Conservation (phyloP, 2,797 vertebrate species). For the Galagoides demidoff region DNA sequence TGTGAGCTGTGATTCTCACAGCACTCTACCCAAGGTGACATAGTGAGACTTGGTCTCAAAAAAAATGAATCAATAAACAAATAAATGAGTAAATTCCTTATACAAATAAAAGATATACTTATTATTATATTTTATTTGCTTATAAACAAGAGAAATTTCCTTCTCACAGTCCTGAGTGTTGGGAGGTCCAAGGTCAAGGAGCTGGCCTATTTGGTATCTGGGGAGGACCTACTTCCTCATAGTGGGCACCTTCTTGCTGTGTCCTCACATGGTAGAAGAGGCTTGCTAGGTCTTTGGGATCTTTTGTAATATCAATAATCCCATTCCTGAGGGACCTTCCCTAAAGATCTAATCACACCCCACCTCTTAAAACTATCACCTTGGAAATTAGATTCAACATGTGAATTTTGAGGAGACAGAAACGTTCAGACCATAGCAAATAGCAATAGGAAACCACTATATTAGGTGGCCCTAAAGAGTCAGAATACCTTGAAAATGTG, state of each 20-base stretch:
- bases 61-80: too few relatives aligned
- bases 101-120: neutral
- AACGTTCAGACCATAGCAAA: neutral
- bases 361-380: neutral
- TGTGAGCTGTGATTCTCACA: too few relatives aligned
- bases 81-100: neutral
- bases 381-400: neutral
- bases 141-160: neutral
- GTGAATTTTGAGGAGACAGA: neutral
- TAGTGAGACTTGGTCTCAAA: too few relatives aligned
- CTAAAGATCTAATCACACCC: too few relatives aligned
- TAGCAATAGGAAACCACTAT: neutral
- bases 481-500: neutral
- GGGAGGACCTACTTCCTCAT: neutral
- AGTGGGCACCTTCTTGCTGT: neutral
- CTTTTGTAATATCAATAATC: neutral
- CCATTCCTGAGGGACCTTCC: neutral
- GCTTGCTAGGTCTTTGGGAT: neutral
- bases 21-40: too few relatives aligned
- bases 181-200: neutral
- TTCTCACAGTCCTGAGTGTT: neutral
- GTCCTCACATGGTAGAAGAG: neutral
- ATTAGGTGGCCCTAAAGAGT: neutral
- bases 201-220: neutral
- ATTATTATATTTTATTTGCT: neutral